phyloP scores from a whole-genome alignment of 2,113 vertebrate species.

The Ciconia stormi region DNA sequence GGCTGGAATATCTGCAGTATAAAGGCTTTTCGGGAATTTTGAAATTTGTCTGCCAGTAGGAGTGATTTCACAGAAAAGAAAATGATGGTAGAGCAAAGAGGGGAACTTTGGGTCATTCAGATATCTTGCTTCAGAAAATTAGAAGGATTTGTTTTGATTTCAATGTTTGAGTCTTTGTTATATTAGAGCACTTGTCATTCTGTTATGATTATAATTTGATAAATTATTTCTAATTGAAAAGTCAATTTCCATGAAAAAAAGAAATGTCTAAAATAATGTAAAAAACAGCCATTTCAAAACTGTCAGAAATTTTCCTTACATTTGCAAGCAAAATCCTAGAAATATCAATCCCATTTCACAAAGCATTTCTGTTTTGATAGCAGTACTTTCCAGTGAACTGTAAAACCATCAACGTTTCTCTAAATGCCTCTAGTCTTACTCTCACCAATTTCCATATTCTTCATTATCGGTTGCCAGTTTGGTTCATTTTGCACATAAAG shows the following conservation, averaged over 20 bases:
- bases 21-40: background rate
- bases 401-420: background rate
- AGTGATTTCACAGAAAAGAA: background rate
- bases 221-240: slow-evolving; percentile 53
- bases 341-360: background rate
- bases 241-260: background rate
- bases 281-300: background rate
- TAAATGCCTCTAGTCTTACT: background rate
- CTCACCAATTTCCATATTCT: background rate
- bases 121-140: slow-evolving; percentile 31
- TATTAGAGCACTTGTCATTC: slow-evolving; percentile 40
- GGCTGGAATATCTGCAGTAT: background rate
- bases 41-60: background rate
- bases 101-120: background rate
- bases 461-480: background rate
- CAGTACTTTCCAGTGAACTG: background rate
- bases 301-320: background rate
- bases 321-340: background rate
- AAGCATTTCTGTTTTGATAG: background rate
- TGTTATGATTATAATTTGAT: slow-evolving; percentile 44
- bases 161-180: slow-evolving; percentile 3
- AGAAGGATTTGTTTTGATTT: slow-evolving; percentile 48
- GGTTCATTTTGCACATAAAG: background rate
- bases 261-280: background rate
- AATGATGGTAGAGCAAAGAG: background rate